Percentiles rank a stretch among this genome's conserved stretches.
Evolutionary conservation across 2,888 invertebrate genomes (phyloP).

Genomic region (Melanostoma mellinum): DNA sequence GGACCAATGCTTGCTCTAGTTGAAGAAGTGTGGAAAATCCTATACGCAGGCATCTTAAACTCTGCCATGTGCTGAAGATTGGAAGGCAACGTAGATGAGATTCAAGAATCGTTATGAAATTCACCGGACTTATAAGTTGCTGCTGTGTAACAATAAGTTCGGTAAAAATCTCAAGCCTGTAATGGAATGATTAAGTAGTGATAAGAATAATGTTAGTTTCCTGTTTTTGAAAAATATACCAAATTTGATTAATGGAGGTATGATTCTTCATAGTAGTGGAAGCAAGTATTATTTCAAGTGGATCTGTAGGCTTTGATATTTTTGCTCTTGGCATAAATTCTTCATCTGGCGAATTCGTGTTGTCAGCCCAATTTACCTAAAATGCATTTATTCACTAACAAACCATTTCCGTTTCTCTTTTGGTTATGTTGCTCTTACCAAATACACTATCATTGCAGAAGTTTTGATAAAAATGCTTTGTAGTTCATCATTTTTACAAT

Average conservation of each 20-base stretch:
- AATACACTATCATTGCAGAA: slow-evolving; percentile 76
- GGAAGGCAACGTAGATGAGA: slow-evolving; percentile 73
- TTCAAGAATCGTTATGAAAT: slow-evolving; percentile 75
- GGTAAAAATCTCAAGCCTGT: slow-evolving; percentile 78
- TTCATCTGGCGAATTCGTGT: slow-evolving; percentile 29
- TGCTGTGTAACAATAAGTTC: slow-evolving; percentile 75
- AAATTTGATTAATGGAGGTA: slow-evolving; percentile 76
- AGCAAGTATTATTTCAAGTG: slow-evolving; percentile 76
- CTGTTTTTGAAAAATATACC: slow-evolving; percentile 73
- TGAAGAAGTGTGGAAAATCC: slow-evolving; percentile 75
- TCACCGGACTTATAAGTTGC: slow-evolving; percentile 75
- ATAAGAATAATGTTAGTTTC: neutral
- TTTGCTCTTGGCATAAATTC: slow-evolving; percentile 74
- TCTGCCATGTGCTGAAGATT: slow-evolving; percentile 75
- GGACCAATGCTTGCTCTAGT: slow-evolving; percentile 73
- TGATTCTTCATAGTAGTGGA: slow-evolving; percentile 59
- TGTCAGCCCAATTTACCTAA: slow-evolving; percentile 77
- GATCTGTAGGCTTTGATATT: slow-evolving; percentile 74
- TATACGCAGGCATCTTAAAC: slow-evolving; percentile 75
- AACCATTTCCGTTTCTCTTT: neutral
- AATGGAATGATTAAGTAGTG: neutral
- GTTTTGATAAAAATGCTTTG: slow-evolving; percentile 76
- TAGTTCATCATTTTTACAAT: slow-evolving; percentile 74
- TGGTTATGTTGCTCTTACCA: slow-evolving; percentile 73
- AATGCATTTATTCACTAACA: neutral